Evolutionary conservation across 2,888 invertebrate genomes (phyloP).

Genomic region (Coenonympha glycerion): DNA sequence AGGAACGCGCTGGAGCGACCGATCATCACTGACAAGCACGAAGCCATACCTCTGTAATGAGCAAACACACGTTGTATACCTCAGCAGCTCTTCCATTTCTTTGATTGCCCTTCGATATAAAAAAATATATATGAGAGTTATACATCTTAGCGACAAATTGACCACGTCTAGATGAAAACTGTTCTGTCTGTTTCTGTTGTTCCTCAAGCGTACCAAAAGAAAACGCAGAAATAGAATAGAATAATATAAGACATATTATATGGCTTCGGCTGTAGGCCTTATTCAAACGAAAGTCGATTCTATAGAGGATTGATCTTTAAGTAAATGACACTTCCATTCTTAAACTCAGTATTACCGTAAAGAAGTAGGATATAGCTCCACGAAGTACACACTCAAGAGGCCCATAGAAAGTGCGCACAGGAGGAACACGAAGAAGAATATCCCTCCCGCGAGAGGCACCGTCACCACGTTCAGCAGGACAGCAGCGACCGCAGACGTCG

Average conservation of each 20-base stretch:
- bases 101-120: not conserved
- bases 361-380: conserved; percentile 66
- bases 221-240: too few relatives aligned
- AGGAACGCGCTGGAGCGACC: conserved; percentile 79
- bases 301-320: too few relatives aligned
- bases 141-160: too few relatives aligned
- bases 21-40: conserved; percentile 78
- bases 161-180: too few relatives aligned
- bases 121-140: not conserved
- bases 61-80: not conserved
- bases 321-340: too few relatives aligned
- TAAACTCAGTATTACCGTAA: conserved; percentile 61
- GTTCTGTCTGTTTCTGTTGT: too few relatives aligned
- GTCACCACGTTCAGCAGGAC: conserved; percentile 54
- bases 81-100: too few relatives aligned
- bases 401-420: conserved; percentile 66
- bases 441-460: conserved; percentile 58
- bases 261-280: too few relatives aligned
- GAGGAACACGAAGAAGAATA: conserved; percentile 67
- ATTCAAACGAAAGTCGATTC: too few relatives aligned
- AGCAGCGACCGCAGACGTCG: conserved; percentile 47
- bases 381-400: conserved; percentile 65
- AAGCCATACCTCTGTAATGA: conserved; percentile 74
- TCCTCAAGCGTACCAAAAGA: too few relatives aligned
- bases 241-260: too few relatives aligned